These are phyloP conservation scores for Dione vanillae DNA, from an alignment of 2,888 invertebrate species.

Conservation along the genomic window DNA sequence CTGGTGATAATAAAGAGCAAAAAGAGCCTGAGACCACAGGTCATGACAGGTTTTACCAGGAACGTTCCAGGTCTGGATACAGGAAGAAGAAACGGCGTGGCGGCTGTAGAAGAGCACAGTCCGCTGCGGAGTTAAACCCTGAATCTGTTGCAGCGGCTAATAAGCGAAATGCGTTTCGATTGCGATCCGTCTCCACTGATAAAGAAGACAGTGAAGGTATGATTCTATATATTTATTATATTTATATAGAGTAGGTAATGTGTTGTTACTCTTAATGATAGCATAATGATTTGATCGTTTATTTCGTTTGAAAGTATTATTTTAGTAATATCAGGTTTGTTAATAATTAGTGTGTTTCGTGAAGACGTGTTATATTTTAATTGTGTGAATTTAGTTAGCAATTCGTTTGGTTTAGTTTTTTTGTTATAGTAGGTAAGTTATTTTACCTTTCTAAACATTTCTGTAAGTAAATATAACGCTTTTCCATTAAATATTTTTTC, in stretches of 20 bases:
- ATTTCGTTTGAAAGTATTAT: neutral
- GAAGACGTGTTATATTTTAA: neutral
- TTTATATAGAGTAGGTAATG: too few species aligned
- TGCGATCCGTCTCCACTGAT: slow-evolving; percentile 87
- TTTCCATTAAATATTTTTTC: too few species aligned
- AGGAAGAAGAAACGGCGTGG: slow-evolving; percentile 83
- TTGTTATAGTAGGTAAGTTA: too few species aligned
- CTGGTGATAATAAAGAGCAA: slow-evolving; percentile 81
- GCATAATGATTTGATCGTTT: neutral
- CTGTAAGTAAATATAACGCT: too few species aligned
- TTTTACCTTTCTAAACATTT: too few species aligned
- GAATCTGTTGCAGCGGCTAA: slow-evolving; percentile 86
- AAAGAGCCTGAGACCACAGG: slow-evolving; percentile 88
- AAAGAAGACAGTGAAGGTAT: slow-evolving; percentile 83
- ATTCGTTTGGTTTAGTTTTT: too few species aligned
- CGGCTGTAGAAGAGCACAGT: slow-evolving; percentile 87
- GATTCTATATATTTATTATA: too few species aligned
- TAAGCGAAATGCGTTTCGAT: slow-evolving; percentile 85
- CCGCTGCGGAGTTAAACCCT: slow-evolving; percentile 87
- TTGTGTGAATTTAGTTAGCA: too few species aligned
- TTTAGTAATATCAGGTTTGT: neutral
- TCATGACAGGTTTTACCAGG: slow-evolving; percentile 91
- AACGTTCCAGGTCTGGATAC: slow-evolving; percentile 81
- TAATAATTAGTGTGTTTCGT: neutral
- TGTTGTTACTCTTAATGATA: neutral